These are phyloP conservation scores for Myrmecobius fasciatus DNA, from an alignment of 2,113 vertebrate species.

Conservation along the genomic window DNA sequence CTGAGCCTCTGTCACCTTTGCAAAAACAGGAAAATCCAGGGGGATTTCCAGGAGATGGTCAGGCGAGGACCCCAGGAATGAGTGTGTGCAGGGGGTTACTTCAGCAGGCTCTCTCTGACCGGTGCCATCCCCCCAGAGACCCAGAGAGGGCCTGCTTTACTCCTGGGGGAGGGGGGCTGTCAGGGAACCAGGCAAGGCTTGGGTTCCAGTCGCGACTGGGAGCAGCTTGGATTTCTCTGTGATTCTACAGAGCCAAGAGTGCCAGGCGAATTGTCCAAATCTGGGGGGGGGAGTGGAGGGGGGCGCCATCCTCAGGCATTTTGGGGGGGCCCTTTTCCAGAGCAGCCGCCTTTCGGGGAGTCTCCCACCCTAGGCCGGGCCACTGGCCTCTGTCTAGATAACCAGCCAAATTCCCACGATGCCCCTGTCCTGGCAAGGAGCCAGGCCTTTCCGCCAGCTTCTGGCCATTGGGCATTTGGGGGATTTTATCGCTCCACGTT, in stretches of 20 bases:
- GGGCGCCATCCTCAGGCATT: too few relatives aligned
- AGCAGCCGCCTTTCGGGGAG: neutral
- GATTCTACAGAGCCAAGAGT: too few relatives aligned
- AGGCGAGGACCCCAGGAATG: neutral
- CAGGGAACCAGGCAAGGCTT: neutral
- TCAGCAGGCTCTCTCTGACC: neutral
- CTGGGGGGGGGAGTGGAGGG: too few relatives aligned
- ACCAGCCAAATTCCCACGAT: rapidly evolving
- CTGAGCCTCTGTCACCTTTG: neutral
- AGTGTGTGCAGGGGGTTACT: neutral
- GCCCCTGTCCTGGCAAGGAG: neutral
- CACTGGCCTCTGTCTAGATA: rapidly evolving
- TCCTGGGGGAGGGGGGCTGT: neutral
- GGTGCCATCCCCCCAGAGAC: neutral
- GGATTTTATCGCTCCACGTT: too few relatives aligned
- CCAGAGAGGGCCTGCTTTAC: neutral
- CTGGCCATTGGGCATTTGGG: too few relatives aligned
- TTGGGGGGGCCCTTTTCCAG: neutral
- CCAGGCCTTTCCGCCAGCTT: too few relatives aligned
- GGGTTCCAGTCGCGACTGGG: neutral
- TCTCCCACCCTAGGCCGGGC: neutral
- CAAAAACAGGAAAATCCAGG: neutral
- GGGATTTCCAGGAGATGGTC: too few relatives aligned
- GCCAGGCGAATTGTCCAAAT: too few relatives aligned
- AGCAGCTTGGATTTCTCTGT: neutral